Percentiles rank a stretch among this genome's conserved stretches.
Conservation (phyloP, 2,888 invertebrate genomes). For the Lasioglossum malachurum region DNA sequence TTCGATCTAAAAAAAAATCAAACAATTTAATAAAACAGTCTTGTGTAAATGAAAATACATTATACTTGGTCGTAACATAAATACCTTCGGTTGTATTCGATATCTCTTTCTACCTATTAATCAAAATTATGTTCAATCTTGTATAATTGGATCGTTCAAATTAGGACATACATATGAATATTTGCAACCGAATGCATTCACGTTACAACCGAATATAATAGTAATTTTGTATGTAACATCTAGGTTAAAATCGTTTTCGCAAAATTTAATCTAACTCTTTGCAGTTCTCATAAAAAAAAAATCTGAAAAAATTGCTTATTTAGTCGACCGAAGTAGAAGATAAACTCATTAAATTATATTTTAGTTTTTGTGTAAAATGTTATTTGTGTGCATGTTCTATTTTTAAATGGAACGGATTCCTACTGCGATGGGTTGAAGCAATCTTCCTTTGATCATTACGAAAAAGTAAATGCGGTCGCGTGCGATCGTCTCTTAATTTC, state of each 20-base stretch:
- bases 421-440: background rate
- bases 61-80: background rate
- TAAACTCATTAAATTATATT: background rate
- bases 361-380: background rate
- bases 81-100: background rate
- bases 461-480: constrained; percentile 15
- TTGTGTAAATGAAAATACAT: background rate
- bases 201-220: background rate
- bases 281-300: background rate
- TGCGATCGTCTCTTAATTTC: constrained; percentile 38
- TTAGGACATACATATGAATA: background rate
- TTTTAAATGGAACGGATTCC: background rate
- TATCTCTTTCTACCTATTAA: background rate
- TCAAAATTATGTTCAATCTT: background rate
- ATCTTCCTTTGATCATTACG: background rate
- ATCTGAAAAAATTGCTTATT: background rate
- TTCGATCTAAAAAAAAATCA: constrained; percentile 74
- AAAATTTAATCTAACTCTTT: constrained; percentile 9
- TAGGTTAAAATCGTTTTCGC: background rate
- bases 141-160: background rate
- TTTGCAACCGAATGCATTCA: background rate
- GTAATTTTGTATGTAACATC: background rate
- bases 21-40: background rate
- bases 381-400: background rate
- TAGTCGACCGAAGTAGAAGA: background rate